Evolutionary conservation across 2,888 invertebrate species (phyloP), one percentile per base, ranked within the genome.

Genomic region (Drosophila recens): DNA sequence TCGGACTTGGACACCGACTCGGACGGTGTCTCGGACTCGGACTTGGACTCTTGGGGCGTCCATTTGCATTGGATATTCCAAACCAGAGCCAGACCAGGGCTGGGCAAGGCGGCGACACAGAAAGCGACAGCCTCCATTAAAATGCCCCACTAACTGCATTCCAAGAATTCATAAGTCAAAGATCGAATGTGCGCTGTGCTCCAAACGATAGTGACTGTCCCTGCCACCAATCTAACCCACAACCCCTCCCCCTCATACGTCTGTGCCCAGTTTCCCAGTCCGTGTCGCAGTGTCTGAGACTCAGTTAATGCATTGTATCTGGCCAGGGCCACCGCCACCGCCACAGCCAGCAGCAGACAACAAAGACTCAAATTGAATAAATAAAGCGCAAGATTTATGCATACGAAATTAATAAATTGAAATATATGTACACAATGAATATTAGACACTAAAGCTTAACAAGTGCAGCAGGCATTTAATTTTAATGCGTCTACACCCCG

Each of bases 111-210:
- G 38, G 38, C 52, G 52, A 42, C 40, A 53, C 45, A 53, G 69
- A 56, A 38, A 58, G 71, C 73, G 68, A 75, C 75, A 78, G 72
- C 68, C 56, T 81, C 82, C 79, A 84, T 84, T 86, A 80, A 86
- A 75, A 72, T 81, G 82, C 75, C 68, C 80, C 86, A 80, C 86
- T 84, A 75, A 83, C 85, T 85, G 85, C 87, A 86, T 86, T 86
- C 85, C 85, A 81, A 87, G 87, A 86, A 87, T 83, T 83, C 80
- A 87, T 76, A 87, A 87, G 85, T 86, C 85, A 87, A 87, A 87
- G 85, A 86, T 87, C 85, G 85, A 85, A 83, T 87, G 23, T 36
- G 46, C 72, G 46, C 72, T 61, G 70, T 69, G 68, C 72, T 70
- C 59, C 79, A 78, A 78, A 79, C 73, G 82, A 81, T 83, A 81